These are phyloP conservation scores for Caerostris darwini DNA, from an alignment of 1,140 invertebrate species.

Conservation along the genomic window DNA sequence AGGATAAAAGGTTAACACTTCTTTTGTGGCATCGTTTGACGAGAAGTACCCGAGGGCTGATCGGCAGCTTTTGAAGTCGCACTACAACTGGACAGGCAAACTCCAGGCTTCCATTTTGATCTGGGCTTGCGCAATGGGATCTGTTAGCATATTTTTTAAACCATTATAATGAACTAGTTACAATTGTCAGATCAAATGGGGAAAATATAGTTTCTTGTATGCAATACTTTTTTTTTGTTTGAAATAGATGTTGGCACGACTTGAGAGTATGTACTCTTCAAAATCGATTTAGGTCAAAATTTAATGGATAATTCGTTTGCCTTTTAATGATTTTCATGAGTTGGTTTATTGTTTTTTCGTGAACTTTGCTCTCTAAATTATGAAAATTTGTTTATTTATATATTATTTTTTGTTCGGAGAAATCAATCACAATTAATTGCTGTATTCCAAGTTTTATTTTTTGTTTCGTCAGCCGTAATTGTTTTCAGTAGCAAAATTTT, in stretches of 20 bases:
- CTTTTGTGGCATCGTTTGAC: slow-evolving; percentile 38
- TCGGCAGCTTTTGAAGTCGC: neutral
- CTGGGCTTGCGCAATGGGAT: neutral
- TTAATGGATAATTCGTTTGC: slow-evolving; percentile 3
- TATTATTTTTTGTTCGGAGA: neutral
- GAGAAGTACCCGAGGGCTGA: neutral
- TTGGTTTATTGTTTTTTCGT: neutral
- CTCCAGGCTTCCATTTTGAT: slow-evolving; percentile 7
- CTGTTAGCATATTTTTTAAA: neutral
- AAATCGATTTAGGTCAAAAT: slow-evolving; percentile 15
- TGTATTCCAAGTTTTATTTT: too few species aligned
- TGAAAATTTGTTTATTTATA: neutral
- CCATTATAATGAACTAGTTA: neutral
- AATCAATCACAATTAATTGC: neutral
- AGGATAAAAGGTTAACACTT: neutral
- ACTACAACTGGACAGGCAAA: neutral
- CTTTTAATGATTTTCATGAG: slow-evolving; percentile 4
- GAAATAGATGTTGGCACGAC: neutral
- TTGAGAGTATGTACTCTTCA: neutral
- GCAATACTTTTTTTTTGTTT: neutral
- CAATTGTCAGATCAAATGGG: neutral
- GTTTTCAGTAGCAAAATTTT: too few species aligned
- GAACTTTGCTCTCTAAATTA: neutral
- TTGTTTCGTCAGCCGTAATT: too few species aligned
- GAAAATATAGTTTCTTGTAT: neutral